Evolutionary conservation across 2,888 invertebrate species (phyloP), one percentile per base, ranked within the genome.

Genomic region (Dynastes grantii): DNA sequence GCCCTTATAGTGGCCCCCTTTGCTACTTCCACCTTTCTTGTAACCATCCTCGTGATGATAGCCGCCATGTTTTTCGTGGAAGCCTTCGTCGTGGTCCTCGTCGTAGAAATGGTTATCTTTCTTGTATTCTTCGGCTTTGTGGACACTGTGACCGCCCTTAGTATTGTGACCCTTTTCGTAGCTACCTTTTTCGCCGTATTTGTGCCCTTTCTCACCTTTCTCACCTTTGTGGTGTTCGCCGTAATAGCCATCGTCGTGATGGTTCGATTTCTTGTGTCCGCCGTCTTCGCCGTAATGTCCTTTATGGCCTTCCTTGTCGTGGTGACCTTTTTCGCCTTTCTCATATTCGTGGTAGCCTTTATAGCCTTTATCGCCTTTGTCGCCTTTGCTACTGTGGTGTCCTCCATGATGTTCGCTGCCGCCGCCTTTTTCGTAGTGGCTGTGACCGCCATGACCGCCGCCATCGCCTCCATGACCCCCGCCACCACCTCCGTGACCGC

Each of bases 61-160:
- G 40, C 92, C 94, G 80, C 95, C 96, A 85, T 96, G 95, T 85
- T 95, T 95, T 86, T 94, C 94, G 87, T 96, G 95, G 84, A 94
- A 94, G 0, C 94, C 95, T 64, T 93, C 93, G 85, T 95, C 95
- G 83, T 96, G 95, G 85, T 95, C 94, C 88, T 96, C 96, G 84
- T 96, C 96, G 88, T 93, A 95, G 92, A 95, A 96, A 85, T 95
- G 94, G 86, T 96, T 96, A 85, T 96, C 94, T 88, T 96, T 96
- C 87, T 95, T 95, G 89, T 92, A 95, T 88, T 96, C 96, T 87
- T 96, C 95, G 80, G 95, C 89, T 86, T 96, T 96, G 89, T 96
- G 95, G 5, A 96, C 91, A 87, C 95, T 94, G 86, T 96, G 96
- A 82, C 95, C 95, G 78, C 96, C 96, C 87, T 96, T 95, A 82